Conservation (phyloP, 2,888 invertebrate genomes). For the Pachydiplax longipennis region DNA sequence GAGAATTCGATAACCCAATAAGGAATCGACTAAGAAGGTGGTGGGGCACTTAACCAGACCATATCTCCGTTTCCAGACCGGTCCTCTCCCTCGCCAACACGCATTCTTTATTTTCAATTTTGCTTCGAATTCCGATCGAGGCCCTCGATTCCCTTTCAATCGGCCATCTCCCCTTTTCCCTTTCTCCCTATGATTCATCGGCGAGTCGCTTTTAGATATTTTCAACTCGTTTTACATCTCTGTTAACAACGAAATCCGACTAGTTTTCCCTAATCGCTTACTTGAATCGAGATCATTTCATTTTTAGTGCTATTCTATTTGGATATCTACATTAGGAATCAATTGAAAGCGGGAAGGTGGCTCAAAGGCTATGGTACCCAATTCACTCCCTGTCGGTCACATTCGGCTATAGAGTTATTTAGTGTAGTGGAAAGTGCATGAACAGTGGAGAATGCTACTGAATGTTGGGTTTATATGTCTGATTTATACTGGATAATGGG, state of each 20-base stretch:
- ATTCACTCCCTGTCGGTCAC: no score
- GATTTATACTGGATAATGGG: no score
- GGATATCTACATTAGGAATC: no score
- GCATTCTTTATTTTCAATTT: conserved; percentile 22
- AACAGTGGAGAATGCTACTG: no score
- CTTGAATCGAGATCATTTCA: background rate
- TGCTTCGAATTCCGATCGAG: background rate
- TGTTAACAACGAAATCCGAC: background rate
- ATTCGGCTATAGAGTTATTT: no score
- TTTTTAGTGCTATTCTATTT: background rate
- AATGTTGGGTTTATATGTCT: no score
- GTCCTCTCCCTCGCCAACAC: background rate
- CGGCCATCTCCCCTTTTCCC: background rate
- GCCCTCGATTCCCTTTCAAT: conserved; percentile 1
- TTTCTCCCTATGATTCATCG: background rate
- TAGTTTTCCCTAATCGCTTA: background rate
- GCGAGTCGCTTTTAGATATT: background rate
- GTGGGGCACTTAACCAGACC: conserved; percentile 14
- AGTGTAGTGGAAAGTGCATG: no score
- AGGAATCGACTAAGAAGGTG: conserved; percentile 19
- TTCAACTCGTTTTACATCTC: background rate
- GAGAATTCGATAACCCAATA: conserved; percentile 23
- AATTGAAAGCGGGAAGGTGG: no score
- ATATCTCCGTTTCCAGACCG: background rate
- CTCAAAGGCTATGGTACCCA: no score